A percentile compares a stretch with the other conserved stretches of the same genome.
These are phyloP conservation scores for Parnassius smintheus DNA, from an alignment of 2,888 invertebrate species.

Conservation along the genomic window DNA sequence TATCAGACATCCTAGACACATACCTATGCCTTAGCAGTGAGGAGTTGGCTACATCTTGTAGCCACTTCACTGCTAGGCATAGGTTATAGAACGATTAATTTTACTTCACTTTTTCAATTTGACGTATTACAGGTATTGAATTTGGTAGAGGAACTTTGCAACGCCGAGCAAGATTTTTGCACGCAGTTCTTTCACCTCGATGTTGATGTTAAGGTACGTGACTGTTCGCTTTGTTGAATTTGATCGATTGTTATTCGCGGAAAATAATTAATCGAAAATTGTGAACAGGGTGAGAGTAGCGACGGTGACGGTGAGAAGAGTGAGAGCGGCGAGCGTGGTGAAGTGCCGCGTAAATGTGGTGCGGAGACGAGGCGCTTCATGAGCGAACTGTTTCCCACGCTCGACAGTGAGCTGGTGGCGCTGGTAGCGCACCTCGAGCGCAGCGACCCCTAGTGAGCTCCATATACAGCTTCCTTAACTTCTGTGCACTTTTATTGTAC, in stretches of 20 bases:
- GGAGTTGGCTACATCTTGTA: no score
- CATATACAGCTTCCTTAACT: no score
- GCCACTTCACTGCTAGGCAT: no score
- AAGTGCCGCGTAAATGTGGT: conserved; percentile 38
- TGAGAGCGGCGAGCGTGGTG: conserved; percentile 35
- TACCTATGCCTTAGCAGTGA: no score
- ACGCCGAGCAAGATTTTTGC: conserved; percentile 97
- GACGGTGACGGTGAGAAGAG: conserved; percentile 44
- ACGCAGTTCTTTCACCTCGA: conserved; percentile 94
- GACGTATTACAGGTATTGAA: conserved; percentile 84
- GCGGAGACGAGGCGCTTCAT: conserved; percentile 90
- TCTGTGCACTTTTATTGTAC: no score
- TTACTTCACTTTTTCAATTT: conserved; percentile 15
- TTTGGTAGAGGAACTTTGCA: conserved; percentile 93
- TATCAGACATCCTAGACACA: no score
- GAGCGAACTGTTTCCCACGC: conserved; percentile 92
- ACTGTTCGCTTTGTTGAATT: not conserved
- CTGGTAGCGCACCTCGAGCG: conserved; percentile 94
- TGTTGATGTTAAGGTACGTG: conserved; percentile 61
- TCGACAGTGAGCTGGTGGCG: conserved; percentile 92
- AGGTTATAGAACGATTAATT: no score
- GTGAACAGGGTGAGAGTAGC: conserved; percentile 41
- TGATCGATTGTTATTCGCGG: not conserved
- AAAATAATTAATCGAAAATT: not conserved
- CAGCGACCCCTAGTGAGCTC: conserved; percentile 92